Conservation (phyloP, 1,140 invertebrate genomes). For the Tetragnatha versicolor region DNA sequence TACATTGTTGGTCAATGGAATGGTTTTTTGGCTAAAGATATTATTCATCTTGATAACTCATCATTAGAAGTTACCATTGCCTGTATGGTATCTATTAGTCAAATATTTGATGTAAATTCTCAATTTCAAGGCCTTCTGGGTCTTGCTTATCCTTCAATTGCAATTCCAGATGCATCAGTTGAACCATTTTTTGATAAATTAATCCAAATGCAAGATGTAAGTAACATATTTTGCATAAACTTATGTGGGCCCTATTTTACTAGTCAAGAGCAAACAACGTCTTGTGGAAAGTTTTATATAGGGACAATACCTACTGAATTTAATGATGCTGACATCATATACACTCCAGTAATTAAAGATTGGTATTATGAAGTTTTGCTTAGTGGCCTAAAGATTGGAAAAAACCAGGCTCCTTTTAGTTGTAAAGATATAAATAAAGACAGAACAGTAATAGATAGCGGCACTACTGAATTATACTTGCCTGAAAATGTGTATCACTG, state of each 20-base stretch:
- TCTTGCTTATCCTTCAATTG: conserved; percentile 64
- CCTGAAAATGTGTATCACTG: conserved; percentile 6
- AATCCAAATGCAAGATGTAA: background rate
- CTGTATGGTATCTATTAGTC: conserved; percentile 63
- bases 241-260: conserved; percentile 41
- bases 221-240: conserved; percentile 18
- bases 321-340: background rate
- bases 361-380: conserved; percentile 52
- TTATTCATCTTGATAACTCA: conserved; percentile 60
- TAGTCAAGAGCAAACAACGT: background rate
- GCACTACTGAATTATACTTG: conserved; percentile 21
- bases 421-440: conserved; percentile 35
- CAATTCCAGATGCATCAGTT: conserved; percentile 33
- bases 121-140: conserved; percentile 68
- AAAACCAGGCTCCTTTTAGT: background rate
- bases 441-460: conserved; percentile 12
- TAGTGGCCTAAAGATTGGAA: conserved; percentile 18
- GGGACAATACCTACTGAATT: background rate
- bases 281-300: conserved; percentile 30
- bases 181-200: conserved; percentile 38
- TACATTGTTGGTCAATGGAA: conserved; percentile 66
- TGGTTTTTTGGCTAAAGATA: conserved; percentile 63
- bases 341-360: conserved; percentile 37
- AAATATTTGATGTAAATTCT: conserved; percentile 65
- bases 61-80: conserved; percentile 61